Percentiles rank a stretch among this genome's conserved stretches.
Evolutionary conservation across 1,140 invertebrate species (phyloP).

Genomic region (Scaptodrosophila lebanonensis): DNA sequence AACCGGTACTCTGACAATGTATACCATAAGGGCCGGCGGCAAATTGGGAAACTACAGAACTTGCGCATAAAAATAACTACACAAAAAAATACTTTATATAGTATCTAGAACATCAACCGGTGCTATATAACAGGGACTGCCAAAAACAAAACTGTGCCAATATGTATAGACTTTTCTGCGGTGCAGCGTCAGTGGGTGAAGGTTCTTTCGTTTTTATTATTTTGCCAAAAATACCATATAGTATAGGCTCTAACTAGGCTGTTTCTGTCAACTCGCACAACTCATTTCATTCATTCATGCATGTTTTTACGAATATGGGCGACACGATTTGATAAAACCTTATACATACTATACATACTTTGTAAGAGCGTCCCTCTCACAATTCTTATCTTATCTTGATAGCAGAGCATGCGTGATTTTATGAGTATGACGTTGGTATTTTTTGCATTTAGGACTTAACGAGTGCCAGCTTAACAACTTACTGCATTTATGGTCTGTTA

Average conservation of each 20-base stretch:
- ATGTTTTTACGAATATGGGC: background rate
- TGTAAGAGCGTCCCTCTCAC: too few relatives aligned
- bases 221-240: conserved; percentile 15
- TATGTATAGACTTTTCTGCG: conserved; percentile 23
- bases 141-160: conserved; percentile 52
- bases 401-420: background rate
- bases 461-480: too few relatives aligned
- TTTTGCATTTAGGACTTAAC: conserved; percentile 6
- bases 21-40: conserved; percentile 34
- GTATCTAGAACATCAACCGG: too few relatives aligned
- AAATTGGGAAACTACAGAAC: conserved; percentile 41
- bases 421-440: background rate
- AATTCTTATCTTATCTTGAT: too few relatives aligned
- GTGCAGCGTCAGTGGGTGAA: conserved; percentile 50
- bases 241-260: too few relatives aligned
- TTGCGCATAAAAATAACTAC: conserved; percentile 45
- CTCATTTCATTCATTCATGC: conserved; percentile 36
- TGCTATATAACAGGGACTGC: conserved; percentile 14
- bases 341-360: background rate
- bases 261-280: background rate
- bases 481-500: too few relatives aligned
- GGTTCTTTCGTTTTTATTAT: conserved; percentile 43
- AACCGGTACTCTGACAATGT: conserved; percentile 40
- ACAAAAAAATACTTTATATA: too few relatives aligned
- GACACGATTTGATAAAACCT: background rate